Percentiles rank a stretch among this genome's conserved stretches.
These are phyloP conservation scores for Trypoxylus dichotomus DNA, from an alignment of 1,140 invertebrate genomes.

Conservation along the genomic window DNA sequence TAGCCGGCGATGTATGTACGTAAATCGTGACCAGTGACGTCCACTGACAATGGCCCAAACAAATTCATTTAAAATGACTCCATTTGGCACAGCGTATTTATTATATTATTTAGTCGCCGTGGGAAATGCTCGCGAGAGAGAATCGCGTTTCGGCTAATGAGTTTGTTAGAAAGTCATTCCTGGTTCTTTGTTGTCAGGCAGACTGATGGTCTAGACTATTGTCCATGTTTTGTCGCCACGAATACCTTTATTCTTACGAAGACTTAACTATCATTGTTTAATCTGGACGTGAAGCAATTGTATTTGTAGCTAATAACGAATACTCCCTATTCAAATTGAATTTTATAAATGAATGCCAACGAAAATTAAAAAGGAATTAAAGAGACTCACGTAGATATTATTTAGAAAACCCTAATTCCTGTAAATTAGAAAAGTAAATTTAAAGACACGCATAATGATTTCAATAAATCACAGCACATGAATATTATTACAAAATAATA, in stretches of 20 bases:
- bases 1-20: not conserved
- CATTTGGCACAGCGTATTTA: conserved; percentile 4
- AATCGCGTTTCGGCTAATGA: conserved; percentile 21
- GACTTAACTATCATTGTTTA: conserved; percentile 2
- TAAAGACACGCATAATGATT: not conserved
- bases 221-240: conserved; percentile 12
- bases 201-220: conserved; percentile 18
- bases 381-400: not conserved
- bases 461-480: too few relatives aligned
- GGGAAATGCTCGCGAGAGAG: not conserved
- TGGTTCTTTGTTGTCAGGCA: not conserved
- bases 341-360: not conserved
- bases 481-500: too few relatives aligned
- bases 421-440: not conserved
- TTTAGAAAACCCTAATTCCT: not conserved
- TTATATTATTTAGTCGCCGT: conserved; percentile 22
- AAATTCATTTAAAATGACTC: conserved; percentile 26
- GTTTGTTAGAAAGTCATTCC: conserved; percentile 19
- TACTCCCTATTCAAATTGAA: not conserved
- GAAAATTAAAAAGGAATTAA: not conserved
- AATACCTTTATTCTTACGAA: not conserved
- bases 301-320: not conserved
- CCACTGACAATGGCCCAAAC: conserved; percentile 10
- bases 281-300: not conserved
- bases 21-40: conserved; percentile 11